Evolutionary conservation across 2,797 vertebrate species (phyloP).

Genomic region (Loris lydekkerianus): DNA sequence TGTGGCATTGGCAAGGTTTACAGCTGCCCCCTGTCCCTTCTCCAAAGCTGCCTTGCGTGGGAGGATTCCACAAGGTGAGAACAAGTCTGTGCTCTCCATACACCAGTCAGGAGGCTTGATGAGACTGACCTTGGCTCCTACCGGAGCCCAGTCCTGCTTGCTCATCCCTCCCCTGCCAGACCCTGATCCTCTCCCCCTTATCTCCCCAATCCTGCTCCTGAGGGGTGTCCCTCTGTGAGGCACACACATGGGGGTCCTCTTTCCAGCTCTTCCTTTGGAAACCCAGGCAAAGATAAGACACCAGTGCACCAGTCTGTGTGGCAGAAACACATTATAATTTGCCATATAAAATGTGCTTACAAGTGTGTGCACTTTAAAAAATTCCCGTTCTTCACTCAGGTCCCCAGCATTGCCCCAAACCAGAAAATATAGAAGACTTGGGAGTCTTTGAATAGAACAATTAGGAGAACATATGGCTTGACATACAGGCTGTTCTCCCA

Average conservation of each 20-base stretch:
- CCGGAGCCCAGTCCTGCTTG: neutral
- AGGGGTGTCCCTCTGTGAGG: neutral
- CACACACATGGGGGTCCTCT: neutral
- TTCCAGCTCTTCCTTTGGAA: neutral
- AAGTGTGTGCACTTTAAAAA: neutral
- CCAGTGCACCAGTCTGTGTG: neutral
- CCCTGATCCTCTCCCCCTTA: no score
- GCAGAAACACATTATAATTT: neutral
- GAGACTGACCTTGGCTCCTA: neutral
- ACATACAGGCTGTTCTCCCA: neutral
- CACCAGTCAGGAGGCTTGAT: neutral
- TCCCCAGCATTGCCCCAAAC: neutral
- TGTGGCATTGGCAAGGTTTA: constrained; percentile 26
- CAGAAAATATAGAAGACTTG: neutral
- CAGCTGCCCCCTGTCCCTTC: neutral
- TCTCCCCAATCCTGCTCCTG: no score
- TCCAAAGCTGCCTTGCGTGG: neutral
- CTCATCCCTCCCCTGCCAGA: neutral
- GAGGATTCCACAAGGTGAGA: neutral
- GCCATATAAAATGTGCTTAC: neutral
- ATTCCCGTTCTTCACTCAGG: neutral
- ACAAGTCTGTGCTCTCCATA: neutral
- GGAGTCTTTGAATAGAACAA: neutral
- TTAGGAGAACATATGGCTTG: neutral
- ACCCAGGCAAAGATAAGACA: neutral